Base-by-base conservation (phyloP, 35 echinoderm and acorn worm species). In the Eucidaris tribuloides region DNA sequence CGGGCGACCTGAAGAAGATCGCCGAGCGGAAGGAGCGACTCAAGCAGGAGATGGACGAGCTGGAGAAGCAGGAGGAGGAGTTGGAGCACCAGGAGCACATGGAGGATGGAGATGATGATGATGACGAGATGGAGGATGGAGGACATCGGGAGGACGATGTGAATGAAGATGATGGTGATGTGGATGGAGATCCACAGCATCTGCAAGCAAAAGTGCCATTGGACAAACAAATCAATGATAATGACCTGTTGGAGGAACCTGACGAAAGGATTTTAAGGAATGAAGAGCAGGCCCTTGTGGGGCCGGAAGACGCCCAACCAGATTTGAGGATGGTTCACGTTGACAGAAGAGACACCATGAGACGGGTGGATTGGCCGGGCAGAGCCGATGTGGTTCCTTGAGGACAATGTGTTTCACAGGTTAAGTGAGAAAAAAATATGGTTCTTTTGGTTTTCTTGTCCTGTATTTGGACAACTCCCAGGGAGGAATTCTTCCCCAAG, bases 21-120 rank as follows among this genome's bases (percentile, higher is more conserved):
- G 78, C 58, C 15, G 58, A 65, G 58, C 78, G 71, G 59, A 80
- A 81, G 55, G 78, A 79, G 52, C 37, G 54, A 29, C 56, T 88
- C 50, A 57, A 88, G 85, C 85, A 88, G 42, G 76, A 88, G 76
- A 88, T 88, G 46, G 44, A 80, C 31, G 85, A 88, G 56, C 62
- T 88, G 40, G 76, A 88, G 43, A 78, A 88, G 38, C 77, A 88
- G 31, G 42, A 80, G 57, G 34, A 77, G 48, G 83, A 77, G 33
- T 33, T 77, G 27, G 70, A 86, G n/a, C 27, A 78, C 18, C 58
- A 86, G 33, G 83, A 76, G 71, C 28, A 9, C 7, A 23, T 3
- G 55, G 79, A 55, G 59, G n/a, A 41, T 41, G 79, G 24, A 34
- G 79, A 7, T 11, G 58, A 55, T 60, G 40, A 20, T 74, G 37